Evolutionary conservation across 2,888 invertebrate species (phyloP).

Genomic region (Chromoteleia sp.): DNA sequence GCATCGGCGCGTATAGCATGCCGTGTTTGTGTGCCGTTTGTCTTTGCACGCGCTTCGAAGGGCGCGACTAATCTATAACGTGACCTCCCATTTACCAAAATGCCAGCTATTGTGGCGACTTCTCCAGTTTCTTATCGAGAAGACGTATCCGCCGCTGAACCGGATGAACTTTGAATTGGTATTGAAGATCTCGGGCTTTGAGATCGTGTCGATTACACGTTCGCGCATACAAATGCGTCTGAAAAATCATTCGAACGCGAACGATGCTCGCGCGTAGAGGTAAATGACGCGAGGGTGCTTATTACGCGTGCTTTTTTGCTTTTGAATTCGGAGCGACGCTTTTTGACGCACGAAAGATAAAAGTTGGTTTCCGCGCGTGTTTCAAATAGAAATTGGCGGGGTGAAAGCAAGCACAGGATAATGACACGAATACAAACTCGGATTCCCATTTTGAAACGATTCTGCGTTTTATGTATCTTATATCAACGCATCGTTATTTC

Average conservation of each 20-base stretch:
- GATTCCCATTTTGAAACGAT: background rate
- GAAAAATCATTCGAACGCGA: slow-evolving; percentile 15
- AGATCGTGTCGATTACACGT: slow-evolving; percentile 26
- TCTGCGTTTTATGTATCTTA: background rate
- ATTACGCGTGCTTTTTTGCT: too few relatives aligned
- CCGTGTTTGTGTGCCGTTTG: slow-evolving; percentile 68
- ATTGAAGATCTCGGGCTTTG: slow-evolving; percentile 31
- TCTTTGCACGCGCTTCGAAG: slow-evolving; percentile 69
- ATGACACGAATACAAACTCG: background rate
- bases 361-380: too few relatives aligned
- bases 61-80: slow-evolving; percentile 72
- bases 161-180: slow-evolving; percentile 54
- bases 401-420: too few relatives aligned
- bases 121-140: slow-evolving; percentile 38
- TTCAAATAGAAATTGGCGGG: too few relatives aligned
- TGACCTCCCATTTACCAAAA: slow-evolving; percentile 70
- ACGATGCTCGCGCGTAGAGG: background rate
- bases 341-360: slow-evolving; percentile 25
- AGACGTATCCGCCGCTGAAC: slow-evolving; percentile 25
- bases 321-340: slow-evolving; percentile 16
- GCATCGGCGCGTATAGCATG: slow-evolving; percentile 53
- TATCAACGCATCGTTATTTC: background rate
- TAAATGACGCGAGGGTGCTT: too few relatives aligned
- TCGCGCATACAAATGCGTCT: background rate
- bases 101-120: slow-evolving; percentile 53